Base-by-base conservation (phyloP, 2,888 invertebrate species). In the Torymus texanus region DNA sequence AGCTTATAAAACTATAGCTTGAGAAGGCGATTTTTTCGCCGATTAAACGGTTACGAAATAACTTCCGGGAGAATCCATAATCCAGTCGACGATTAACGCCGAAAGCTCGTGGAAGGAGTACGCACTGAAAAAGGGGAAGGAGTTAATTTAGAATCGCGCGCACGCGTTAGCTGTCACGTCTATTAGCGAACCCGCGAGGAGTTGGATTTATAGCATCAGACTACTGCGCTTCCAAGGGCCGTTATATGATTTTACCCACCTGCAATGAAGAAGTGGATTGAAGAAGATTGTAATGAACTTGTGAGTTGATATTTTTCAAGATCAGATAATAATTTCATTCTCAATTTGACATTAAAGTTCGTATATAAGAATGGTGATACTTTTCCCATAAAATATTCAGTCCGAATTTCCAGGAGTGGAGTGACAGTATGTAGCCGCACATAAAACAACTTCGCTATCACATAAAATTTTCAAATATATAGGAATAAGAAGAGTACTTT, bases 51-150 rank as follows among this genome's bases (percentile, higher is more conserved):
- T 16, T 13, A 14, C 72, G 53, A 72, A 78, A 78, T 78, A 55
- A 78, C 78, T 78, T 78, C 78, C 78, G 73, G 78, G 78, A 70
- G 74, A 78, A 68, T 74, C n/a, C 67, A 65, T 71, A 71, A 65
- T 71, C 71, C 8, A 41, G 73, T 56, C 59, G 65, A 63, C 70
- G 56, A 76, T 63, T 63, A 51, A 24, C 63, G 72, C 65, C 14
- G 21, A 73, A 78, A 67, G 55, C 70, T 65, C 63, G 16, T 62
- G 24, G 13, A 61, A n/a, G 50, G 8, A 24, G 16, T 13, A 21
- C 16, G 16, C 5, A 16, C 18, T 55, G 4, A 50, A 51, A 61
- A 61, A 61, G 59, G 29, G 13, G 67, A 41, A 13, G 70, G 51
- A 65, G 77, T 56, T 65, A 71, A 77, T 71, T 77, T 77, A 71